Conservation (phyloP, 2,888 invertebrate genomes). For the Xestia c-nigrum region DNA sequence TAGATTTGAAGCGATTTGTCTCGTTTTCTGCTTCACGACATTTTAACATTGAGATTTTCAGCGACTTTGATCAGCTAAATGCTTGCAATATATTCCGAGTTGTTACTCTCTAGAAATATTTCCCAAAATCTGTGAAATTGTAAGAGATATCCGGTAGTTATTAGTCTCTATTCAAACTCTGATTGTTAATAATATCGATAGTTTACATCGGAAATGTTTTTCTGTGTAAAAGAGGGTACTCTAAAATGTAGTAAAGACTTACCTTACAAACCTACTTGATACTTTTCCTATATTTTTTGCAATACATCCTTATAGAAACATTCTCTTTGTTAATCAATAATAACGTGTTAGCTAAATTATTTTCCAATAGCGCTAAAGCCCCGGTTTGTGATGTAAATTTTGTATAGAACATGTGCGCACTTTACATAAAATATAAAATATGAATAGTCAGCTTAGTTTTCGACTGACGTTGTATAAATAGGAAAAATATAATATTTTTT, state of each 20-base stretch:
- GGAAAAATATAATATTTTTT: conserved; percentile 70
- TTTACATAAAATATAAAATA: not conserved
- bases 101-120: conserved; percentile 28
- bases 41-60: conserved; percentile 4
- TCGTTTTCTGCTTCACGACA: not conserved
- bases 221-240: not conserved
- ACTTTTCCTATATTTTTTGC: not conserved
- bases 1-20: not conserved
- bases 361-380: not conserved
- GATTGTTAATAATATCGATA: not conserved
- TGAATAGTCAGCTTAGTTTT: conserved; percentile 57
- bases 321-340: too few species aligned
- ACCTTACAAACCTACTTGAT: not conserved
- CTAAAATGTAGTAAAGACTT: not conserved
- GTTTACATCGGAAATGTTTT: not conserved
- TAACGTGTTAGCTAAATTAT: conserved; percentile 6
- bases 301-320: not conserved
- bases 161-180: not conserved
- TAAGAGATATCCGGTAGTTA: not conserved
- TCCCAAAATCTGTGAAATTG: conserved; percentile 10
- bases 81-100: conserved; percentile 37
- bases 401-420: conserved; percentile 51
- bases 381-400: conserved; percentile 53
- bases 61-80: conserved; percentile 26
- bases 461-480: conserved; percentile 76